Evolutionary conservation across 2,113 vertebrate species (phyloP).

Genomic region (Nycticryphes semicollaris): DNA sequence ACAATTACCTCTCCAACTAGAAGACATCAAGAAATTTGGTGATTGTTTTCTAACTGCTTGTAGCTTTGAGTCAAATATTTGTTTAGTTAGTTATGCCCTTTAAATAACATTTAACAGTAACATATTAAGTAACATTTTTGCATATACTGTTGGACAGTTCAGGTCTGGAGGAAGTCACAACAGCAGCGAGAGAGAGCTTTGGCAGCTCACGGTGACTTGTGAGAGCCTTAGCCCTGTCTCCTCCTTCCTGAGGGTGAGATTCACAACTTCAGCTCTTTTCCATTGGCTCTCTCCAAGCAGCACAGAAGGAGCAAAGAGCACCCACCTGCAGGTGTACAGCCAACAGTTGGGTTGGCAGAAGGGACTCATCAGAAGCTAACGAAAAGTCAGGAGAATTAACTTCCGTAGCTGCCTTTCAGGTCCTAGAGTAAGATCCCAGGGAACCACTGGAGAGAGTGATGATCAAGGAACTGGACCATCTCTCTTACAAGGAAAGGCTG

Average conservation of each 20-base stretch:
- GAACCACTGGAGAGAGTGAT: no score
- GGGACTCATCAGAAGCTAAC: background rate
- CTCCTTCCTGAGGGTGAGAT: accelerated
- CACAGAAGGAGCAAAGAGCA: background rate
- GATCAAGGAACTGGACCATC: no score
- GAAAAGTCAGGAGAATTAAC: background rate
- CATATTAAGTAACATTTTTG: background rate
- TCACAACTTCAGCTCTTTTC: background rate
- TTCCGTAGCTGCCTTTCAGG: background rate
- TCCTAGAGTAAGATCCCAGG: background rate
- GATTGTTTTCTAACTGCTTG: background rate
- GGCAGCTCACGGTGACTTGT: background rate
- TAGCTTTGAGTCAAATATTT: background rate
- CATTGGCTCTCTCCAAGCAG: background rate
- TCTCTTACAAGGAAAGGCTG: no score
- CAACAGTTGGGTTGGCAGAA: background rate
- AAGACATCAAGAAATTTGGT: background rate
- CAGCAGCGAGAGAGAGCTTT: background rate
- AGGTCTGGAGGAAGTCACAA: background rate
- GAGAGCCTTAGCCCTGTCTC: background rate
- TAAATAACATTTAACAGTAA: background rate
- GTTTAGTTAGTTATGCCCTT: background rate
- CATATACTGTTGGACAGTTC: background rate
- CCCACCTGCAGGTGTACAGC: background rate
- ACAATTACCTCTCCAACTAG: background rate